phyloP scores from a whole-genome alignment of 30 jellyfish, hydroid and myxozoan species.

The Euphysa ruthae region DNA sequence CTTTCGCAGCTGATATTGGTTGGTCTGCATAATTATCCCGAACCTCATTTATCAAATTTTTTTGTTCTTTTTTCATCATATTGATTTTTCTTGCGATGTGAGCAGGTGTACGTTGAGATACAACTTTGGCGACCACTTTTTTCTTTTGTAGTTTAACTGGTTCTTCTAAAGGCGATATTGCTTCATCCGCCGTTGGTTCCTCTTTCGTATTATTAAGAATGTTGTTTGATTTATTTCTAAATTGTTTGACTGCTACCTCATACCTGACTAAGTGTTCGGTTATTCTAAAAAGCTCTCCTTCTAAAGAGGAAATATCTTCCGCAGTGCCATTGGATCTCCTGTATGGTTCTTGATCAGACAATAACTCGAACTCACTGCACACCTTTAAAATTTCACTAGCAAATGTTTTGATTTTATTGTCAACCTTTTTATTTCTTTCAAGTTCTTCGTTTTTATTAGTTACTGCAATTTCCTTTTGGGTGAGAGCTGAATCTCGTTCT shows the following conservation, averaged over 20 bases:
- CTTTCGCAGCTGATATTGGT: conserved; percentile 13
- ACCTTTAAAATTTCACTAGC: conserved; percentile 15
- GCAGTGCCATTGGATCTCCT: conserved; percentile 6
- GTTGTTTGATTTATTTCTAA: neutral
- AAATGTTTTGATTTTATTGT: conserved; percentile 20
- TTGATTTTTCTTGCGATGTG: conserved; percentile 15
- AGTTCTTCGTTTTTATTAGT: too few species aligned
- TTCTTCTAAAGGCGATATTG: neutral
- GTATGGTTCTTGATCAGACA: conserved; percentile 2
- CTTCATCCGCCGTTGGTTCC: neutral
- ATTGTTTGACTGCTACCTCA: conserved; percentile 57
- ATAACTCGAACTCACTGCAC: conserved; percentile 8
- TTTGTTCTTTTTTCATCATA: conserved; percentile 11
- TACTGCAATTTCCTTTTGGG: too few species aligned
- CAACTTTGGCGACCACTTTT: neutral
- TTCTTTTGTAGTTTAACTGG: neutral
- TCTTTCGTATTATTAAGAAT: neutral
- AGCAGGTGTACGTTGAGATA: conserved; percentile 3
- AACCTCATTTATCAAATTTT: conserved; percentile 5
- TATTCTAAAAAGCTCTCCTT: conserved; percentile 71
- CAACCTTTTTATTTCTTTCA: conserved; percentile 9
- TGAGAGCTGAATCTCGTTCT: neutral
- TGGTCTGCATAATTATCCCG: conserved; percentile 6
- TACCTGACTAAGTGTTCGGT: conserved; percentile 61
- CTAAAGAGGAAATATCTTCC: conserved; percentile 46